These are phyloP conservation scores for Ictidomys tridecemlineatus DNA, from an alignment of 2,113 vertebrate genomes.

Conservation along the genomic window DNA sequence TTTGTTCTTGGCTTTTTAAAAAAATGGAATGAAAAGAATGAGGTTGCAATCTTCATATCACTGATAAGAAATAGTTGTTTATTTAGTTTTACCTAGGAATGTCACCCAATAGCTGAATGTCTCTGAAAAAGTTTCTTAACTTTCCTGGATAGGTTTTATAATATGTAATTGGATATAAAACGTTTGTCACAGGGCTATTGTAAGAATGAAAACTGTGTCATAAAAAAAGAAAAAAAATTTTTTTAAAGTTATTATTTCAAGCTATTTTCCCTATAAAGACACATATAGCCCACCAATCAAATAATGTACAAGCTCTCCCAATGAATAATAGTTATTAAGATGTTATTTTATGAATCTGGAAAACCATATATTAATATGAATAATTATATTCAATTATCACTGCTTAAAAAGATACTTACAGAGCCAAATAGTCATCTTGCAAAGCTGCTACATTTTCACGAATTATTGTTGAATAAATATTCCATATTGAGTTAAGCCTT, in stretches of 20 bases:
- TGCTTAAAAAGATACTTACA: conserved; percentile 85
- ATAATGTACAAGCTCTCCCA: neutral
- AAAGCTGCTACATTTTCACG: conserved; percentile 81
- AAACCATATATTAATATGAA: neutral
- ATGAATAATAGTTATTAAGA: neutral
- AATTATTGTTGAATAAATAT: conserved; percentile 86
- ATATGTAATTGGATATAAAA: neutral
- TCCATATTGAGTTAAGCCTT: conserved; percentile 88
- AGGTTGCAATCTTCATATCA: neutral
- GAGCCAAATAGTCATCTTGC: conserved; percentile 82
- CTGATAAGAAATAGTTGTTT: neutral
- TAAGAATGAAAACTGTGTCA: neutral
- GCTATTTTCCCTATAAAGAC: neutral
- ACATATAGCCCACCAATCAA: neutral
- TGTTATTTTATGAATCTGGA: conserved; percentile 1
- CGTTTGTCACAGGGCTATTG: neutral
- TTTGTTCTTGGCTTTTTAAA: neutral
- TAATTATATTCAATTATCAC: conserved; percentile 41
- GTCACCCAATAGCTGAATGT: neutral
- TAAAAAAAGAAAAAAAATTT: neutral
- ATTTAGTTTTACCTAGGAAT: neutral
- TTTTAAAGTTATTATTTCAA: no score
- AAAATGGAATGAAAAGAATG: neutral
- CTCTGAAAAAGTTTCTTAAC: neutral
- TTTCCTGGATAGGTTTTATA: neutral